Percentiles rank a stretch among this genome's conserved stretches.
Evolutionary conservation across 2,797 vertebrate genomes (phyloP).

Genomic region (Champsocephalus gunnari): DNA sequence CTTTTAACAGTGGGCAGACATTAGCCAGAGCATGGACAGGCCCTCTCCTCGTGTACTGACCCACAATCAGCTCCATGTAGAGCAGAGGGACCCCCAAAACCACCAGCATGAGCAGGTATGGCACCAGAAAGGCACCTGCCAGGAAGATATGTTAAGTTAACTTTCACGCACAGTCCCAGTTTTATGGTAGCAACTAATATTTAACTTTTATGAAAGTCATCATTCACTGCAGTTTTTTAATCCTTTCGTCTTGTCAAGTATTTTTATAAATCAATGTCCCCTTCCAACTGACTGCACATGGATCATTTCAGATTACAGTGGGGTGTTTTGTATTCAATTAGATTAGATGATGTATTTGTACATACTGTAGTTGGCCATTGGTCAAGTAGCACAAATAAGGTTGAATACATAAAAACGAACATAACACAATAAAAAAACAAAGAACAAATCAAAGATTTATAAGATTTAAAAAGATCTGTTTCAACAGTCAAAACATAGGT

Average conservation of each 20-base stretch:
- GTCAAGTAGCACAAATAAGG: no score
- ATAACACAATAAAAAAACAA: no score
- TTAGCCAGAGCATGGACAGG: slow-evolving; percentile 81
- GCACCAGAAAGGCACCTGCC: slow-evolving; percentile 85
- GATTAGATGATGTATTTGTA: no score
- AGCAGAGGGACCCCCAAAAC: slow-evolving; percentile 86
- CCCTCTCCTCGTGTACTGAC: slow-evolving; percentile 82
- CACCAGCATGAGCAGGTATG: slow-evolving; percentile 84
- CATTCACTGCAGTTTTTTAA: background rate
- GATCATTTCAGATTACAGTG: background rate
- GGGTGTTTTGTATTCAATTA: no score
- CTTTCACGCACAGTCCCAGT: background rate
- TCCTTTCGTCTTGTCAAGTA: background rate
- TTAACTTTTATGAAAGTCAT: slow-evolving; percentile 18
- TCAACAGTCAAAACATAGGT: no score
- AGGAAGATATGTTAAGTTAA: background rate
- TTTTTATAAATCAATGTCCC: background rate
- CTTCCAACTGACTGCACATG: background rate
- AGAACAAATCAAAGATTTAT: no score
- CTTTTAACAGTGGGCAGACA: slow-evolving; percentile 85
- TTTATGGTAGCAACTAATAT: slow-evolving; percentile 29
- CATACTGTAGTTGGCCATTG: no score
- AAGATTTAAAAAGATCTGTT: no score
- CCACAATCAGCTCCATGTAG: slow-evolving; percentile 84
- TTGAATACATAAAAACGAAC: no score